A percentile compares a stretch with the other conserved stretches of the same genome.
Conservation (phyloP, 2,113 vertebrate genomes). For the Sceloporus tristichus region DNA sequence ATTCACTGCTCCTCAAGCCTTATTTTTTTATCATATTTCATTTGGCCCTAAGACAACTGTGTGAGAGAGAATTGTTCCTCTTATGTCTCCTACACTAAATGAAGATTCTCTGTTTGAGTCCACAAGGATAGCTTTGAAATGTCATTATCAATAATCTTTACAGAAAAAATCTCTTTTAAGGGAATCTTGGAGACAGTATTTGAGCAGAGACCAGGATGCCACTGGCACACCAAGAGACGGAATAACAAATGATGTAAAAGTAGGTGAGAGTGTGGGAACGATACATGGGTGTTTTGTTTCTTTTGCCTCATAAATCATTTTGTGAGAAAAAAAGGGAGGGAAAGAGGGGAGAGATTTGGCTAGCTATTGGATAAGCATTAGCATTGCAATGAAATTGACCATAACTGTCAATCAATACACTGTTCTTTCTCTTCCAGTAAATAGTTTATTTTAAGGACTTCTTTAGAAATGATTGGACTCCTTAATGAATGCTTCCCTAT, state of each 20-base stretch:
- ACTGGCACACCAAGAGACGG: slow-evolving; percentile 47
- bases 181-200: slow-evolving; percentile 32
- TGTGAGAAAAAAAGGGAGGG: slow-evolving; percentile 41
- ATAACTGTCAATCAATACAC: slow-evolving; percentile 72
- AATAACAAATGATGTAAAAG: slow-evolving; percentile 39
- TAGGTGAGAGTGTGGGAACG: slow-evolving; percentile 20
- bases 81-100: slow-evolving; percentile 46
- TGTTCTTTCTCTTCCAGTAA: slow-evolving; percentile 70
- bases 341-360: slow-evolving; percentile 49
- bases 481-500: not conserved
- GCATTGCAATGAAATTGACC: slow-evolving; percentile 65
- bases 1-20: not conserved
- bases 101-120: slow-evolving; percentile 49
- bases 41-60: slow-evolving; percentile 31
- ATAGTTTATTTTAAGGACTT: slow-evolving; percentile 64
- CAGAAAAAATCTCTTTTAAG: slow-evolving; percentile 57
- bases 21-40: not conserved
- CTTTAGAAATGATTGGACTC: not conserved
- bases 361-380: slow-evolving; percentile 60
- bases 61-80: slow-evolving; percentile 17
- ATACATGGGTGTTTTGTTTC: slow-evolving; percentile 60
- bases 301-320: slow-evolving; percentile 63
- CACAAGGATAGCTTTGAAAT: slow-evolving; percentile 59
- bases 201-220: slow-evolving; percentile 49
- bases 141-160: slow-evolving; percentile 65